Percentiles rank a stretch among this genome's conserved stretches.
Evolutionary conservation across 2,113 vertebrate genomes (phyloP).

Genomic region (Pitta sordida): DNA sequence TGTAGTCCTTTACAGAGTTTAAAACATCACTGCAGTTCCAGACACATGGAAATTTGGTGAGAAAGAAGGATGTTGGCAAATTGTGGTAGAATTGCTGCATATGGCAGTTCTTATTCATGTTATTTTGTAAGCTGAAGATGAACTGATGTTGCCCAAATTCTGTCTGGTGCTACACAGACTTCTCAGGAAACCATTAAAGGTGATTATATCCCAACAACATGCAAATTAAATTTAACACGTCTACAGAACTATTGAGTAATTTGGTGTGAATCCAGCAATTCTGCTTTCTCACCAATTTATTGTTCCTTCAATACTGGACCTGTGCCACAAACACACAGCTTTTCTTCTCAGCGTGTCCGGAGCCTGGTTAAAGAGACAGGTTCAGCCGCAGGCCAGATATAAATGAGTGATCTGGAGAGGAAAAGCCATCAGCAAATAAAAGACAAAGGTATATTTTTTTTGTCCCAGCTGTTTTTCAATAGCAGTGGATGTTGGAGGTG

Average conservation of each 20-base stretch:
- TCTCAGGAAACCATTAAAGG: background rate
- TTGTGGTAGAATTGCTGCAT: background rate
- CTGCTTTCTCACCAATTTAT: constrained; percentile 5
- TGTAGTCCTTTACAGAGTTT: background rate
- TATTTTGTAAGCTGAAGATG: background rate
- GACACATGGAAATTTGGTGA: background rate
- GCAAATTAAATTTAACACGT: background rate
- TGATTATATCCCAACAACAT: background rate
- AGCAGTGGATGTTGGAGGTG: background rate
- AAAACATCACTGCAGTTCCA: background rate
- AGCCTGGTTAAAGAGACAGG: background rate
- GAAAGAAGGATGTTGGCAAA: background rate
- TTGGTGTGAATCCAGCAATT: constrained; percentile 9
- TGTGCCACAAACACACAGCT: constrained; percentile 1
- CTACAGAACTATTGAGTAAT: background rate
- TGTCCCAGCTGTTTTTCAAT: background rate
- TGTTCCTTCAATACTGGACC: constrained; percentile 1
- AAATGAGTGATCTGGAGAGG: background rate
- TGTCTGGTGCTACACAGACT: background rate
- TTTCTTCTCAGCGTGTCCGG: background rate
- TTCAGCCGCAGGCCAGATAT: background rate
- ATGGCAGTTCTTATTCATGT: background rate
- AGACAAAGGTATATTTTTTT: background rate
- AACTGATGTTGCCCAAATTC: background rate
- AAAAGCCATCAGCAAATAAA: background rate